Conservation (phyloP, 2,113 vertebrate genomes). For the Rhegmatorhina hoffmannsi region DNA sequence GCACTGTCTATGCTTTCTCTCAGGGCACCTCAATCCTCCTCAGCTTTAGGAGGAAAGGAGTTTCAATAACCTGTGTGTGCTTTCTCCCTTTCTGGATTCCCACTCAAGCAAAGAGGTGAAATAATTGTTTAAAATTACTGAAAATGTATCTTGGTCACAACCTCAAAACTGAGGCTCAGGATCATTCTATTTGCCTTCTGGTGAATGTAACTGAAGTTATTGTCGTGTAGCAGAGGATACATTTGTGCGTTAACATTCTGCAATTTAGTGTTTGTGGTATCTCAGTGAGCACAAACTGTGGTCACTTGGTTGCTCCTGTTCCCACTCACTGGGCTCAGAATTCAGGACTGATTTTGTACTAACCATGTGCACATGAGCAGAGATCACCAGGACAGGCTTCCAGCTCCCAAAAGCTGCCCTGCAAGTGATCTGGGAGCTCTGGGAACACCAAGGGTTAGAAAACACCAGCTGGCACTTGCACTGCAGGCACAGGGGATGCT, state of each 20-base stretch:
- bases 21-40: background rate
- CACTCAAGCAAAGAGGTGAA: slow-evolving; percentile 34
- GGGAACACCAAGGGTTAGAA: too few relatives aligned
- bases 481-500: too few relatives aligned
- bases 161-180: background rate
- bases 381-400: background rate
- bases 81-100: background rate
- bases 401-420: too few relatives aligned
- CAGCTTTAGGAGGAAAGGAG: background rate
- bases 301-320: slow-evolving; percentile 61
- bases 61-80: background rate
- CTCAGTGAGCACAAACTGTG: slow-evolving; percentile 54
- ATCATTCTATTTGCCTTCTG: slow-evolving; percentile 56
- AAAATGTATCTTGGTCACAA: slow-evolving; percentile 57
- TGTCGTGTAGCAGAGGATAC: slow-evolving; percentile 23
- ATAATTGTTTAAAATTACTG: slow-evolving; percentile 62
- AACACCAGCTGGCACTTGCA: too few relatives aligned
- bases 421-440: too few relatives aligned
- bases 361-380: background rate
- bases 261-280: slow-evolving; percentile 51
- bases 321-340: slow-evolving; percentile 44
- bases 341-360: background rate
- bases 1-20: background rate
- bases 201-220: slow-evolving; percentile 50
- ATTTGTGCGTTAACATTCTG: slow-evolving; percentile 52